A percentile compares a stretch with the other conserved stretches of the same genome.
phyloP scores from a whole-genome alignment of 1,140 invertebrate species.

The Leptinotarsa undecemlineata region DNA sequence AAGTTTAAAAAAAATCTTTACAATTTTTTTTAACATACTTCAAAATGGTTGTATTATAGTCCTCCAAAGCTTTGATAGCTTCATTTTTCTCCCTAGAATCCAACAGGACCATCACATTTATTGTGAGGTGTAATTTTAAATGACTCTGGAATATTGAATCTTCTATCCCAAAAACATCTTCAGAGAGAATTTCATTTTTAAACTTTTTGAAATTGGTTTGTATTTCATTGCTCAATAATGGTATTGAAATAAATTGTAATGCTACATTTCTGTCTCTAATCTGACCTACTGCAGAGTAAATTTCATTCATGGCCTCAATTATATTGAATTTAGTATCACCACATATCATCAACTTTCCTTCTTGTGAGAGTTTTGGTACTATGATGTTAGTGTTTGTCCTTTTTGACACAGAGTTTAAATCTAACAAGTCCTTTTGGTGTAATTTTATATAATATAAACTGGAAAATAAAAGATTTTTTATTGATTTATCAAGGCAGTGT shows the following conservation, averaged over 20 bases:
- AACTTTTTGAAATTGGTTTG: conserved; percentile 64
- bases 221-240: conserved; percentile 63
- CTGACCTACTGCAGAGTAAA: conserved; percentile 68
- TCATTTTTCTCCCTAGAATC: conserved; percentile 66
- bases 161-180: conserved; percentile 60
- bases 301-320: conserved; percentile 65
- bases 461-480: conserved; percentile 5
- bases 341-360: conserved; percentile 57
- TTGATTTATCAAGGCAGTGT: too few species aligned
- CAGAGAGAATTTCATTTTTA: conserved; percentile 50
- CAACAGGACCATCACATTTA: conserved; percentile 71
- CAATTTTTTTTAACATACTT: conserved; percentile 55
- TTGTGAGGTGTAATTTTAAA: conserved; percentile 75
- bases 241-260: conserved; percentile 81
- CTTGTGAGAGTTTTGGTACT: conserved; percentile 60
- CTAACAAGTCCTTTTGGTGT: conserved; percentile 17
- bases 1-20: not conserved
- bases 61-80: conserved; percentile 59
- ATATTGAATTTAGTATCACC: conserved; percentile 63
- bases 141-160: conserved; percentile 71
- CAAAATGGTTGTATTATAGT: conserved; percentile 60
- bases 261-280: conserved; percentile 64
- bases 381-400: conserved; percentile 67
- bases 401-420: conserved; percentile 18
- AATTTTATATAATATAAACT: conserved; percentile 40